These are phyloP conservation scores for Umimayanthus kanabou DNA, from an alignment of 92 coral and sea anemone species.

Conservation along the genomic window DNA sequence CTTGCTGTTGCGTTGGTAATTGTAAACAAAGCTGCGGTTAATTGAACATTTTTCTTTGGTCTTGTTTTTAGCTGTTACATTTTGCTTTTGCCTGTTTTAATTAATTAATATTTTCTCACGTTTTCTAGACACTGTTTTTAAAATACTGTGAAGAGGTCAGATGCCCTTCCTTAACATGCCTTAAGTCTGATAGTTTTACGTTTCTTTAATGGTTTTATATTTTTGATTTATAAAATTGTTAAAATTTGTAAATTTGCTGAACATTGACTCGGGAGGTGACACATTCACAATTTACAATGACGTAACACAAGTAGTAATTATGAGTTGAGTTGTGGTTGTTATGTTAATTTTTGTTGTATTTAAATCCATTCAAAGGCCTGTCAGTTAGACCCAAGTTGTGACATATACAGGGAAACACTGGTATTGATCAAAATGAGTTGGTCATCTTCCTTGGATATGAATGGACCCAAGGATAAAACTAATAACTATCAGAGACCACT, in stretches of 20 bases:
- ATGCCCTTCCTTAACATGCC: too few species aligned
- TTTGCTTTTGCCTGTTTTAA: background rate
- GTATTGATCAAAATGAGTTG: constrained; percentile 1
- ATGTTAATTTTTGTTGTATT: background rate
- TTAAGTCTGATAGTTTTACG: too few species aligned
- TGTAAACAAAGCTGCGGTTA: background rate
- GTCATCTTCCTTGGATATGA: background rate
- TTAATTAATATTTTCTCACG: too few species aligned
- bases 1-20: background rate
- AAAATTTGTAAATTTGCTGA: too few species aligned
- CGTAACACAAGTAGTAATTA: too few species aligned
- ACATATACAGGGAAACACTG: constrained; percentile 56
- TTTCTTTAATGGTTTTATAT: too few species aligned
- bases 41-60: background rate
- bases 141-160: too few species aligned
- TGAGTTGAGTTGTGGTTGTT: background rate
- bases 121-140: too few species aligned
- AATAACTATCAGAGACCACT: background rate
- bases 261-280: too few species aligned
- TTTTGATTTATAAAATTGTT: too few species aligned
- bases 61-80: background rate
- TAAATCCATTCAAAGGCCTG: constrained; percentile 48
- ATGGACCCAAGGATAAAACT: background rate
- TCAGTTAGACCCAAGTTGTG: constrained; percentile 31
- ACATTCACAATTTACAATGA: too few species aligned